These are phyloP conservation scores for Erebia ligea DNA, from an alignment of 2,888 invertebrate species.

Conservation along the genomic window DNA sequence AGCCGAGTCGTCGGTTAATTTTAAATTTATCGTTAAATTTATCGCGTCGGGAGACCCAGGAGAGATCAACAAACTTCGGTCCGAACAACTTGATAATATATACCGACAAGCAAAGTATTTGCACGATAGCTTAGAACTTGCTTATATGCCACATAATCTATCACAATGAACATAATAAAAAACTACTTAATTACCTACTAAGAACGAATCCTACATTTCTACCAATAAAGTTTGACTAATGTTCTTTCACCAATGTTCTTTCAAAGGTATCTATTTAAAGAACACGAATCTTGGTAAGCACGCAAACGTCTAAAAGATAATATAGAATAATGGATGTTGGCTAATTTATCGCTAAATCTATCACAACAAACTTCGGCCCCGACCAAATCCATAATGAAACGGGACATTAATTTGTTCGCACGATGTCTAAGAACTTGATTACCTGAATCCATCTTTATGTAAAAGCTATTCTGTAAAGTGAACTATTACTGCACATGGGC, in stretches of 20 bases:
- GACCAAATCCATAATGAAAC: conserved; percentile 20
- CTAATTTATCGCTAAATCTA: conserved; percentile 71
- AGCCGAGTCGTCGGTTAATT: conserved; percentile 56
- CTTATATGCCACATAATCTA: too few species aligned
- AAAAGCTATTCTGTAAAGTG: too few species aligned
- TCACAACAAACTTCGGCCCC: conserved; percentile 38
- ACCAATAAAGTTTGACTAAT: too few species aligned
- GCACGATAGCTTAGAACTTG: conserved; percentile 9
- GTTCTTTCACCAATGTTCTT: too few species aligned
- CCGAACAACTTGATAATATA: conserved; percentile 18
- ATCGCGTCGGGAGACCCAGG: conserved; percentile 42
- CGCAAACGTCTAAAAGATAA: too few species aligned
- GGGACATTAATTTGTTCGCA: conserved; percentile 17
- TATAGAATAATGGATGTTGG: conserved; percentile 39
- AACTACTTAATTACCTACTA: too few species aligned
- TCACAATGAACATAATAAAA: too few species aligned
- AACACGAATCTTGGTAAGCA: too few species aligned
- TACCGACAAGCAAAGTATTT: conserved; percentile 17
- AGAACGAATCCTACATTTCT: conserved; percentile 10
- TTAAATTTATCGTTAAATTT: conserved; percentile 70
- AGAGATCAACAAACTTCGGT: conserved; percentile 6
- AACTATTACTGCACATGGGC: too few species aligned
- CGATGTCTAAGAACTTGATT: background rate
- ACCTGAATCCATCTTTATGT: too few species aligned
- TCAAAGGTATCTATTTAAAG: too few species aligned